Evolutionary conservation across 2,113 vertebrate genomes (phyloP), one percentile per base, ranked within the genome.

Genomic region (Tachycineta bicolor): DNA sequence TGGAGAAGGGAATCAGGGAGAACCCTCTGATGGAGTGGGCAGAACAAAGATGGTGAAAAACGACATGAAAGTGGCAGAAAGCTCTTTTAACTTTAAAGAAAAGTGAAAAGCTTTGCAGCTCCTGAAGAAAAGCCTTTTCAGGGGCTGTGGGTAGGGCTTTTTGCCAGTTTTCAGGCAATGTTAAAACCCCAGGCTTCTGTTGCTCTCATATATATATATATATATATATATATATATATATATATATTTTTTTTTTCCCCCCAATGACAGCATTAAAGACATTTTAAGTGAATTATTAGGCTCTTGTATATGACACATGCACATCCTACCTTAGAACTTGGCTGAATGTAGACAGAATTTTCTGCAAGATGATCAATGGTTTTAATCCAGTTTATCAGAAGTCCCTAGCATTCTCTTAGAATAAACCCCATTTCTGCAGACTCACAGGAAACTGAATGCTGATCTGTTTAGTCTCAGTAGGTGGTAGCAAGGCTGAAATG

Each of bases 401-500:
- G 14, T 33, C 46, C 28, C 65, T 67, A 75, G 29, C 12, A 31
- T 89, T 83, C 56, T 64, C 50, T 78, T 70, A 70, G 55, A 84
- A 74, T 49, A 91, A 81, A 9, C 24, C 12, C 52, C 9, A 10
- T 87, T 87, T 85, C 44, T 64, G 39, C 24, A 84, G 44, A 33
- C 46, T 70, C 24, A 43, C 25, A 64, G 65, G 55, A 93, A 83
- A 63, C 17, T 5, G 28, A 31, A 24, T 67, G 28, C n/a, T 67
- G 60, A 59, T 78, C 39, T 71, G 19, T 69, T 87, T 81, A 64
- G 64, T 68, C 46, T 76, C 63, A 60, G 41, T 64, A 83, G 56
- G 14, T 81, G 39, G 28, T 47, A 84, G 69, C 22, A 81, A 58
- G 39, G 33, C 86, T 90, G 47, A 94, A 90, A 70, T 65, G 55